Evolutionary conservation across 2,797 vertebrate genomes (phyloP).

Genomic region (Phaenicophaeus curvirostris): DNA sequence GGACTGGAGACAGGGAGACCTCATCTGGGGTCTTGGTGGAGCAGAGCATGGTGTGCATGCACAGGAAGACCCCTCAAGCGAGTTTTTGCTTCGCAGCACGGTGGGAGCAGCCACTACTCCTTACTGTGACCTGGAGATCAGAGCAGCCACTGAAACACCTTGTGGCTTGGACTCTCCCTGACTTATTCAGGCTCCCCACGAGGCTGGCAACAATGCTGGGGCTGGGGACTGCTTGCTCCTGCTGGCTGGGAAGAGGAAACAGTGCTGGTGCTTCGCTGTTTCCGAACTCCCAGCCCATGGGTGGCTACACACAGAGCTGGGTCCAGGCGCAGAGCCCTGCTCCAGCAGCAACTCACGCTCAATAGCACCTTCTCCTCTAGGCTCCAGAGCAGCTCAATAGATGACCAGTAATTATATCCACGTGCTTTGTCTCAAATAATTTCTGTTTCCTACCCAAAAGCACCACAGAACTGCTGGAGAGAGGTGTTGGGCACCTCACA

Average conservation of each 20-base stretch:
- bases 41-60: too few relatives aligned
- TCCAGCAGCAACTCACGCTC: background rate
- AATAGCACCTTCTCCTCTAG: background rate
- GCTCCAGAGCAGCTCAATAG: background rate
- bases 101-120: background rate
- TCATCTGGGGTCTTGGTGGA: too few relatives aligned
- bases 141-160: background rate
- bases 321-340: background rate
- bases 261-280: too few relatives aligned
- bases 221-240: too few relatives aligned
- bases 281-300: background rate
- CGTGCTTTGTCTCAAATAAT: rapidly evolving
- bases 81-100: background rate
- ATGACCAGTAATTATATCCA: background rate
- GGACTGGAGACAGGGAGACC: background rate
- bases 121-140: background rate
- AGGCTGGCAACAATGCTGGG: too few relatives aligned
- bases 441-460: background rate
- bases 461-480: background rate
- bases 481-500: background rate
- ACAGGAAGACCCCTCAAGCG: too few relatives aligned
- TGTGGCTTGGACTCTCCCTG: too few relatives aligned
- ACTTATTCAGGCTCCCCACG: too few relatives aligned
- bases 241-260: too few relatives aligned
- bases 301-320: background rate